These are phyloP conservation scores for Sula dactylatra DNA, from an alignment of 2,113 vertebrate species.

Conservation along the genomic window DNA sequence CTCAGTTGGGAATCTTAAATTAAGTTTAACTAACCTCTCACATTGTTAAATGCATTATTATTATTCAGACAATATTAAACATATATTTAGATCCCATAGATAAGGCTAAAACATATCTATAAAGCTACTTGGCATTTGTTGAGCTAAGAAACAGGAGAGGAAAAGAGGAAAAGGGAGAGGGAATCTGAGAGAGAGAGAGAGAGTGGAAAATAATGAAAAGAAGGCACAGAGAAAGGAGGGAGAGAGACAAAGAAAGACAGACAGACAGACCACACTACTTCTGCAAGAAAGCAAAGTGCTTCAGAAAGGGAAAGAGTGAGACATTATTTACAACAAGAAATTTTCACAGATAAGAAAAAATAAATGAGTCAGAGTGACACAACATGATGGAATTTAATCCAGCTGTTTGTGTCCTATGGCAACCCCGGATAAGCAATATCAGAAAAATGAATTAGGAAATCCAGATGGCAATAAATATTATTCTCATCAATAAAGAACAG, in stretches of 20 bases:
- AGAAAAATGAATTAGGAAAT: constrained; percentile 32
- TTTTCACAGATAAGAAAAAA: constrained; percentile 57
- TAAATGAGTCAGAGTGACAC: constrained; percentile 56
- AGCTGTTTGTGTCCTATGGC: constrained; percentile 62
- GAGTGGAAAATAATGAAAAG: not conserved
- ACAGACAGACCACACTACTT: not conserved
- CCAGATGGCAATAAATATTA: constrained; percentile 48
- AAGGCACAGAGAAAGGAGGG: not conserved
- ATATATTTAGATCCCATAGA: not conserved
- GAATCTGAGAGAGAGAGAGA: not conserved
- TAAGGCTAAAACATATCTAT: not conserved
- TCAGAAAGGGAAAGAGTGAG: not conserved
- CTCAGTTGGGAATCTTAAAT: not conserved
- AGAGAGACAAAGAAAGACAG: not conserved
- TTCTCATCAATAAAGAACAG: constrained; percentile 39
- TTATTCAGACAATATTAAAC: not conserved
- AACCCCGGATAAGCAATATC: constrained; percentile 65
- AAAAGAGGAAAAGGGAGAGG: not conserved
- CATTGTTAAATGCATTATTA: not conserved
- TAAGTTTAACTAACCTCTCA: not conserved
- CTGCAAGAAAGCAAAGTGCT: not conserved
- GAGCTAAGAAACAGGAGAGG: not conserved
- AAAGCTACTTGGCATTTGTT: not conserved
- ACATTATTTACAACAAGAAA: constrained; percentile 43
- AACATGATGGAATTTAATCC: constrained; percentile 49